Evolutionary conservation across 2,797 vertebrate species (phyloP).

Genomic region (Hippocampus kuda): DNA sequence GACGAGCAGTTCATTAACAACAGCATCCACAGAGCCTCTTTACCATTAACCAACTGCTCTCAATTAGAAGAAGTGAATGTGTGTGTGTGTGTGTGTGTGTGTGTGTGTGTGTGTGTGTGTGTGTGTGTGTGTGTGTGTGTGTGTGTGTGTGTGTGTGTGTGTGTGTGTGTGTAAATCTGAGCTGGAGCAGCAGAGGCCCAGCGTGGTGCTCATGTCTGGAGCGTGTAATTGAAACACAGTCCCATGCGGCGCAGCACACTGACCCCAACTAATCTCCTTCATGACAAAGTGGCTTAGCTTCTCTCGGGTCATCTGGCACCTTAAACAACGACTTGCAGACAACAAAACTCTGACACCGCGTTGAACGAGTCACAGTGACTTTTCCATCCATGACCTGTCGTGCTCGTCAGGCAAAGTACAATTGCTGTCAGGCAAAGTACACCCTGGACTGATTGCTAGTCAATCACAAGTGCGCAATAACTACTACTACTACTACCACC

Average conservation of each 20-base stretch:
- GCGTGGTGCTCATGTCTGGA: constrained; percentile 49
- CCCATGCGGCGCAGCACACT: constrained; percentile 57
- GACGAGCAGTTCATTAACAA: not conserved
- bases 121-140: constrained; percentile 8
- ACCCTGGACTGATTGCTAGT: no score
- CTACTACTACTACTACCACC: no score
- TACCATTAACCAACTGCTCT: constrained; percentile 29
- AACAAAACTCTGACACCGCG: not conserved
- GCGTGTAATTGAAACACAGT: constrained; percentile 63
- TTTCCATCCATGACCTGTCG: not conserved
- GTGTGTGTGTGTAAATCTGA: constrained; percentile 16
- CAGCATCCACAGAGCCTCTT: constrained; percentile 24
- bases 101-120: constrained; percentile 15
- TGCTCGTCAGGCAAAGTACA: no score
- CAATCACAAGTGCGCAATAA: no score
- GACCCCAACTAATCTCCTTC: constrained; percentile 70
- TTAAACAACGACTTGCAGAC: constrained; percentile 39
- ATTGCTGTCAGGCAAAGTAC: not conserved
- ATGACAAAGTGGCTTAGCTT: constrained; percentile 74
- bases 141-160: constrained; percentile 15
- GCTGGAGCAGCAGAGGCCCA: constrained; percentile 42
- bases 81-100: constrained; percentile 11
- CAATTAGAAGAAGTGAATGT: constrained; percentile 20
- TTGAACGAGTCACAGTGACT: not conserved
- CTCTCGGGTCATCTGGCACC: constrained; percentile 69